These are phyloP conservation scores for Drosophila carrolli DNA, from an alignment of 1,140 invertebrate species.

Conservation along the genomic window DNA sequence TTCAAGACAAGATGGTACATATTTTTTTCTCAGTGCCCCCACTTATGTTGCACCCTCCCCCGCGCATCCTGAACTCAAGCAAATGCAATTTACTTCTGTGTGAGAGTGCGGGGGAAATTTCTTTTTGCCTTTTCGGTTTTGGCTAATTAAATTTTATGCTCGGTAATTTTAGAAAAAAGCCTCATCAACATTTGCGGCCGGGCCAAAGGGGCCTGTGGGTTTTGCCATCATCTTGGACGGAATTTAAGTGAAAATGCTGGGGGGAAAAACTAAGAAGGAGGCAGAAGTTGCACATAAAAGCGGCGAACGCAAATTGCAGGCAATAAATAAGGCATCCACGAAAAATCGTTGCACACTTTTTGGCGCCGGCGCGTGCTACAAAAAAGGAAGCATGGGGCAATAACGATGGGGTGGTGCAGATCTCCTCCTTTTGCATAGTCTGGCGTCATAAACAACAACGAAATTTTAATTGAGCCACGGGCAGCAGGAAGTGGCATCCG, in stretches of 20 bases:
- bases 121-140: conserved; percentile 75
- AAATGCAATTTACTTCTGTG: conserved; percentile 78
- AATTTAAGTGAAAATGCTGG: conserved; percentile 42
- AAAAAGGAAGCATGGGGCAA: conserved; percentile 6
- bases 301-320: conserved; percentile 65
- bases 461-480: conserved; percentile 40
- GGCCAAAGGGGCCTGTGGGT: conserved; percentile 3
- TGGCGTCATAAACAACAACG: conserved; percentile 40
- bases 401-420: conserved; percentile 1
- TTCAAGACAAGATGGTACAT: no score
- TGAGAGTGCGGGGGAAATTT: conserved; percentile 16
- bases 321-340: conserved; percentile 74
- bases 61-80: not conserved
- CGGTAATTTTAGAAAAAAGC: conserved; percentile 79
- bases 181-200: conserved; percentile 48
- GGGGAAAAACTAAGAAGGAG: not conserved
- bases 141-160: conserved; percentile 83
- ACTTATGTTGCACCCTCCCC: conserved; percentile 11
- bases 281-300: conserved; percentile 64
- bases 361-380: conserved; percentile 32
- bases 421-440: conserved; percentile 4
- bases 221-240: conserved; percentile 23
- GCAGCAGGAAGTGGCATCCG: not conserved
- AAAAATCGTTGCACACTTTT: conserved; percentile 72
- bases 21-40: not conserved